Percentiles rank a stretch among this genome's conserved stretches.
These are phyloP conservation scores for Xylophagus ater DNA, from an alignment of 2,888 invertebrate species.

Conservation along the genomic window DNA sequence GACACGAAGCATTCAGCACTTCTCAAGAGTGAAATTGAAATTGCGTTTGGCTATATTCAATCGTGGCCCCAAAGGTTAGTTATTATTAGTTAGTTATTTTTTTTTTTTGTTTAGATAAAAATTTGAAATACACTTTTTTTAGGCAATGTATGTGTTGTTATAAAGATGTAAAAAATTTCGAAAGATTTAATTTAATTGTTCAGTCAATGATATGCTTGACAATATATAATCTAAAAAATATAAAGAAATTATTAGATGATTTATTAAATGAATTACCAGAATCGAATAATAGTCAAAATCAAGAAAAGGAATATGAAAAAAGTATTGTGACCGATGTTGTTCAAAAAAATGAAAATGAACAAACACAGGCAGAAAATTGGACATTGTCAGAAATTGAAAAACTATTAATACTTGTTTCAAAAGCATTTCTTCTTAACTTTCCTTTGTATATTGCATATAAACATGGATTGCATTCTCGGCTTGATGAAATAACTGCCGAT, in stretches of 20 bases:
- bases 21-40: slow-evolving; percentile 70
- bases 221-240: slow-evolving; percentile 68
- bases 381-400: slow-evolving; percentile 77
- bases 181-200: slow-evolving; percentile 77
- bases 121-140: slow-evolving; percentile 28
- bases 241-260: slow-evolving; percentile 47
- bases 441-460: slow-evolving; percentile 80
- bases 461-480: slow-evolving; percentile 65
- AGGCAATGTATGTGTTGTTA: slow-evolving; percentile 95
- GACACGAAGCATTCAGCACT: slow-evolving; percentile 63
- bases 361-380: slow-evolving; percentile 45
- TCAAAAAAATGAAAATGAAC: slow-evolving; percentile 36
- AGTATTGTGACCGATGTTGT: slow-evolving; percentile 18
- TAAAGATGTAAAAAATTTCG: slow-evolving; percentile 84
- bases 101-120: slow-evolving; percentile 5
- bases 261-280: slow-evolving; percentile 33
- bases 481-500: slow-evolving; percentile 73
- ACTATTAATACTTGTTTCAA: slow-evolving; percentile 75
- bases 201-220: slow-evolving; percentile 77
- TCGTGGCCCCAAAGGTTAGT: slow-evolving; percentile 79
- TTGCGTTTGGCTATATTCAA: slow-evolving; percentile 72
- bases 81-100: slow-evolving; percentile 2
- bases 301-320: background rate
- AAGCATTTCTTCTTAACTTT: slow-evolving; percentile 81
- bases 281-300: background rate